Evolutionary conservation across 2,888 invertebrate genomes (phyloP).

Genomic region (Orchestes rusci): DNA sequence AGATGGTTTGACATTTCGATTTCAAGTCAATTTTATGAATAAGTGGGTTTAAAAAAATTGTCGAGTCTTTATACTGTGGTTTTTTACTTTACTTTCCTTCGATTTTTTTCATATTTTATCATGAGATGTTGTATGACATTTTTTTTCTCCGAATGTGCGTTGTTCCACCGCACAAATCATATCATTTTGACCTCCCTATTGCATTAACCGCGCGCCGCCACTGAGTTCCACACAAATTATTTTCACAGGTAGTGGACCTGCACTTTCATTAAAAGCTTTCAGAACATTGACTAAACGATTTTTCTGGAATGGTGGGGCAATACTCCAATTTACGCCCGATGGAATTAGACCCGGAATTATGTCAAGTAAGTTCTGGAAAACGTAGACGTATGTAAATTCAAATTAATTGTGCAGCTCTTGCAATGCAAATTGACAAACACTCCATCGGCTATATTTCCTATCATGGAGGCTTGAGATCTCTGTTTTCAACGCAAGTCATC

Average conservation of each 20-base stretch:
- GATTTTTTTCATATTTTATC: no score
- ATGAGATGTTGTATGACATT: no score
- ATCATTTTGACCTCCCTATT: no score
- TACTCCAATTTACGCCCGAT: conserved; percentile 68
- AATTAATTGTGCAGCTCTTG: conserved; percentile 53
- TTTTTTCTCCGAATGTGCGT: no score
- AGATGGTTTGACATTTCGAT: no score
- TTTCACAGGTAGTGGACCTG: conserved; percentile 58
- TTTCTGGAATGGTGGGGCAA: conserved; percentile 69
- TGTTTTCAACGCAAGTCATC: conserved; percentile 75
- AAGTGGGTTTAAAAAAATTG: no score
- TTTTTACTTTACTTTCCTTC: no score
- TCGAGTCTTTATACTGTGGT: no score
- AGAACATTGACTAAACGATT: conserved; percentile 64
- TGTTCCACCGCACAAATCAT: no score
- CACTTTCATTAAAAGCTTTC: conserved; percentile 71
- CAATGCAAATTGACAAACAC: conserved; percentile 78
- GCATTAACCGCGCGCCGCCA: no score
- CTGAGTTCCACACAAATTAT: no score
- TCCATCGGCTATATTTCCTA: conserved; percentile 85
- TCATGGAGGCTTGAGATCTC: conserved; percentile 62
- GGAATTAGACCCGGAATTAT: conserved; percentile 71
- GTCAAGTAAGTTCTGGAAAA: conserved; percentile 55
- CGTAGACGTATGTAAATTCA: background rate
- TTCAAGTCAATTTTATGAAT: no score